Percentiles rank a stretch among this genome's conserved stretches.
Evolutionary conservation across 1,140 invertebrate species (phyloP).

Genomic region (Odontomachus brunneus): DNA sequence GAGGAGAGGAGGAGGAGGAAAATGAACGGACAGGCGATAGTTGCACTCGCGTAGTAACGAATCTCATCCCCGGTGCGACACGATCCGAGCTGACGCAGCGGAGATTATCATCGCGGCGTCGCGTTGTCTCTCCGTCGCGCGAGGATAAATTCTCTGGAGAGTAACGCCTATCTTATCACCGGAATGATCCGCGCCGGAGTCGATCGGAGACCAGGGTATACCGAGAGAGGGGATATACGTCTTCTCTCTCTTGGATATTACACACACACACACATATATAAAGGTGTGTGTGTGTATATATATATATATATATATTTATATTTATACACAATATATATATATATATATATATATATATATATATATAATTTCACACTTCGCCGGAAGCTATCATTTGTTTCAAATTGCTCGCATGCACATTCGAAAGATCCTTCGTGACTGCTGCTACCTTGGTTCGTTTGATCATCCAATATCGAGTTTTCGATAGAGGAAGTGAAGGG

Average conservation of each 20-base stretch:
- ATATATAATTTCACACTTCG: slow-evolving; percentile 40
- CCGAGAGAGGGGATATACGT: background rate
- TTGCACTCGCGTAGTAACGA: slow-evolving; percentile 43
- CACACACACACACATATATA: too few species aligned
- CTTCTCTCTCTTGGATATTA: slow-evolving; percentile 14
- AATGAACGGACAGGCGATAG: background rate
- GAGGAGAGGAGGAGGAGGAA: background rate
- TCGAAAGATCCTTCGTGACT: background rate
- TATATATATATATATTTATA: too few species aligned
- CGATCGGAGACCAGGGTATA: slow-evolving; percentile 18
- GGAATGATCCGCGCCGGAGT: slow-evolving; percentile 17
- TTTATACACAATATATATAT: too few species aligned
- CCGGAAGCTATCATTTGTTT: slow-evolving; percentile 47
- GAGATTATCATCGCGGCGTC: slow-evolving; percentile 54
- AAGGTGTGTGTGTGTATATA: too few species aligned
- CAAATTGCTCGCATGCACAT: background rate
- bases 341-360: too few species aligned
- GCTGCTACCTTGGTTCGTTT: background rate
- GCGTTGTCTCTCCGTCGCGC: slow-evolving; percentile 13
- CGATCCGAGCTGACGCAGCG: slow-evolving; percentile 60
- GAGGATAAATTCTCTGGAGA: slow-evolving; percentile 50
- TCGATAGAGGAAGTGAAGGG: background rate
- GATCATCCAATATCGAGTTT: background rate
- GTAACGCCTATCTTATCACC: slow-evolving; percentile 48
- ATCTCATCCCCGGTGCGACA: slow-evolving; percentile 34